Evolutionary conservation across 1,140 invertebrate genomes (phyloP), one percentile per base, ranked within the genome.

Genomic region (Drepana arcuata): DNA sequence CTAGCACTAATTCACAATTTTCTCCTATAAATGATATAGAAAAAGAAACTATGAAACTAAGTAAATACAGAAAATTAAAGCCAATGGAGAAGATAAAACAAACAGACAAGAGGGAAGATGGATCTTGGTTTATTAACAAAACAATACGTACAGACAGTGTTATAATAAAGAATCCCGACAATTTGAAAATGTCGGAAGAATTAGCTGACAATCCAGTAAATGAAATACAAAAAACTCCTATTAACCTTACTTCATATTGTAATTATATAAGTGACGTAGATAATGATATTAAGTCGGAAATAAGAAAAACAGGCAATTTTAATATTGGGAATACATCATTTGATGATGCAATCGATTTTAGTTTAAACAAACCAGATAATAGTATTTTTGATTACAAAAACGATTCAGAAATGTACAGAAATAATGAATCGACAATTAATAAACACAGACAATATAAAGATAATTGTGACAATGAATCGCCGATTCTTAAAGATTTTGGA

Each of bases 111-210:
- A n/a, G n/a, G n/a, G n/a, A n/a, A n/a, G 24, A 26, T 26, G n/a
- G n/a, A 26, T 26, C 24, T 21, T 3, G 34, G 25, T 15, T 29
- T 21, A 50, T 40, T 31, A 24, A 31, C 11, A 39, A 38, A 51
- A 46, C 30, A 28, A 29, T 54, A 49, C 53, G 74, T 52, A 69
- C 66, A 11, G 66, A 82, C 32, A 82, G 78, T 58, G 78, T 82
- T 12, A 82, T 82, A 21, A 80, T 80, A 42, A 80, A 80, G 67
- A 82, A 79, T 62, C 74, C 74, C 11, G 78, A 82, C 28, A 79
- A 69, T 48, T 34, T 29, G 7, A 72, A 62, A 49, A 42, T 25
- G 18, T 33, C 51, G 6, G 58, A 60, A 46, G 39, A 50, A 45
- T 21, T 21, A 5, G 9, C 4, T 21, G 18, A 21, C 18, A 34